Evolutionary conservation across 1,140 invertebrate species (phyloP), one percentile per base, ranked within the genome.

Genomic region (Episyrphus balteatus): DNA sequence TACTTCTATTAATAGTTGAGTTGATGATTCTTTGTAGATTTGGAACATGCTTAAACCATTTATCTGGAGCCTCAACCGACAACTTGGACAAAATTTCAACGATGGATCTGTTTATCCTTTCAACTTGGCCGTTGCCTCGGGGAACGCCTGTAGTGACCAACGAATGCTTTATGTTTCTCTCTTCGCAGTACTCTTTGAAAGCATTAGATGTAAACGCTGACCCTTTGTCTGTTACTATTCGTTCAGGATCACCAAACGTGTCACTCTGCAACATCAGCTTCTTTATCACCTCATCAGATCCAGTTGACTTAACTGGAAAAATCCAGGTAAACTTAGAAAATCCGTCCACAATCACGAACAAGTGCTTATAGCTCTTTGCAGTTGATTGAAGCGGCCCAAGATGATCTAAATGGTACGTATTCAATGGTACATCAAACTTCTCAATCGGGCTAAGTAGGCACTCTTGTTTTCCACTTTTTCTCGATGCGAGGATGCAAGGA

Each of bases 391-490:
- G 36, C 15, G 58, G 58, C 31, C 68, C 62, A 15, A 47, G 15
- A 33, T 31, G 47, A 33, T 47, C 49, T 15, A 53, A 19, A 31
- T 51, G 52, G 1, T 50, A 52, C 8, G 56, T 61, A 30, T 38
- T 32, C 8, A 65, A 48, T 3, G 63, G 58, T 1, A 48, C 18
- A 11, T 57, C 58, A 13, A 47, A 51, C 50, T 60, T 70, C 1
- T 54, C 48, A 11, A 68, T 54, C 0, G 58, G 51, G 40, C 65
- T 42, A 11, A 68, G 41, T n/a, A 51, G 52, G 5, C 62, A 69
- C 55, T 72, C 62, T 44, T 62, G 51, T 48, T 69, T 73, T 8
- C 70, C 69, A 45, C 47, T 41, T 17, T 65, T 67, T 31, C 47
- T 3, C 32, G 48, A 47, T 12, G 42, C 44, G 9, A 66, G 43